phyloP scores from a whole-genome alignment of 92 coral and sea anemone species.

The Bergia puertoricense region DNA sequence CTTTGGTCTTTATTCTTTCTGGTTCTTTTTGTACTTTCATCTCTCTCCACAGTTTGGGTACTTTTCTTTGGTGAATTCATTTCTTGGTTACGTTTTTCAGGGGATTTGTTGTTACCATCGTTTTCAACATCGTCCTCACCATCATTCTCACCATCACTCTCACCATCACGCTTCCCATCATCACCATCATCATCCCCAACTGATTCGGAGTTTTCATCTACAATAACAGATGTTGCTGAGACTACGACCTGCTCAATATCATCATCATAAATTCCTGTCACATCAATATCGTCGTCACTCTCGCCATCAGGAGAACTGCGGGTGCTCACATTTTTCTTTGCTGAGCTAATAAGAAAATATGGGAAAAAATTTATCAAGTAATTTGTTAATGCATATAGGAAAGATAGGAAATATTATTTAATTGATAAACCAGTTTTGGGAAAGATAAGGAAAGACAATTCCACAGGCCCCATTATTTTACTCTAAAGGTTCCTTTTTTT shows the following conservation, averaged over 20 bases:
- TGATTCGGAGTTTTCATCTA: background rate
- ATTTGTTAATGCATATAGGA: background rate
- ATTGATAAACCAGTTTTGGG: too few relatives aligned
- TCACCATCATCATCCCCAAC: background rate
- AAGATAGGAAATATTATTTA: background rate
- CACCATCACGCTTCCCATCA: too few relatives aligned
- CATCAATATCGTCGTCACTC: slow-evolving; percentile 60
- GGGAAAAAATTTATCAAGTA: background rate
- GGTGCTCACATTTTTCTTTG: background rate
- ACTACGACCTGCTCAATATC: slow-evolving; percentile 19
- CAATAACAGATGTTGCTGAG: background rate
- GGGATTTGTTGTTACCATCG: background rate
- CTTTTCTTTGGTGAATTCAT: background rate
- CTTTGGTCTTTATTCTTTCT: background rate
- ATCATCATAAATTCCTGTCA: slow-evolving; percentile 36
- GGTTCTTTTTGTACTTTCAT: background rate
- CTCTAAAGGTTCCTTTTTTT: too few relatives aligned
- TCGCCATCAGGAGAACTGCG: slow-evolving; percentile 30
- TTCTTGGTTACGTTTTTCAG: background rate
- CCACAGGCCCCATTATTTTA: too few relatives aligned
- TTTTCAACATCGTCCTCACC: background rate
- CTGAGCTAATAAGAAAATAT: background rate
- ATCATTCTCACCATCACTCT: too few relatives aligned
- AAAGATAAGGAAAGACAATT: too few relatives aligned
- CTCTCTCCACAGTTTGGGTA: background rate